These are phyloP conservation scores for Napeogenes inachia DNA, from an alignment of 2,888 invertebrate genomes.

Conservation along the genomic window DNA sequence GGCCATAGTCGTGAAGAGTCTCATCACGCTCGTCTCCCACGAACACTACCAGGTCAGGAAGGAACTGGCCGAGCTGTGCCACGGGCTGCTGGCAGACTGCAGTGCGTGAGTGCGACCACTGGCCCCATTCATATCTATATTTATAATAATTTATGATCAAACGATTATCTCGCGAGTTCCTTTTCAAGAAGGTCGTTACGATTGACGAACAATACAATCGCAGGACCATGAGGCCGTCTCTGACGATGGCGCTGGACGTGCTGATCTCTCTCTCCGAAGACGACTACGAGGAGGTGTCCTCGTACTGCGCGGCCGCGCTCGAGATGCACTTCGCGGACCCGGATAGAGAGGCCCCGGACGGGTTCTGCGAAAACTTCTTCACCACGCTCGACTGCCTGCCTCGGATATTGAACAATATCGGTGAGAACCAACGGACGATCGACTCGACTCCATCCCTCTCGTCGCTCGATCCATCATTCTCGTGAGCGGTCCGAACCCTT, in stretches of 20 bases:
- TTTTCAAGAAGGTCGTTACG: too few species aligned
- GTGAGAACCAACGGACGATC: constrained; percentile 45
- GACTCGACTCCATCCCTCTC: not conserved
- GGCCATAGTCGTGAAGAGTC: constrained; percentile 63
- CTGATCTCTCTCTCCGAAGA: constrained; percentile 83
- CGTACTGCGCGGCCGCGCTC: constrained; percentile 60
- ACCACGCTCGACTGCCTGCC: constrained; percentile 79
- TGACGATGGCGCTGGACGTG: constrained; percentile 80
- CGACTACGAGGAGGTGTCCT: constrained; percentile 72
- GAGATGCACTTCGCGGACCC: constrained; percentile 44
- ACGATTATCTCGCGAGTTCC: too few species aligned
- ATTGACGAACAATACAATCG: not conserved
- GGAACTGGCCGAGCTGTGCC: constrained; percentile 79
- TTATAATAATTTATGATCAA: too few species aligned
- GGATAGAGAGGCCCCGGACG: constrained; percentile 67
- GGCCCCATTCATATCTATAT: too few species aligned
- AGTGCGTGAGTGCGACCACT: constrained; percentile 61
- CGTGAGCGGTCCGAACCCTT: not conserved
- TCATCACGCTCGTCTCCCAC: constrained; percentile 77
- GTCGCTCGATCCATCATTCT: not conserved
- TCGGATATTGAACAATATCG: constrained; percentile 80
- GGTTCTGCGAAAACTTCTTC: constrained; percentile 79
- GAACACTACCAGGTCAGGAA: constrained; percentile 79
- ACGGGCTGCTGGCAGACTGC: constrained; percentile 78
- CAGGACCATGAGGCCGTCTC: constrained; percentile 75